Conservation (phyloP, 2,888 invertebrate genomes). For the Ecdyonurus torrentis region DNA sequence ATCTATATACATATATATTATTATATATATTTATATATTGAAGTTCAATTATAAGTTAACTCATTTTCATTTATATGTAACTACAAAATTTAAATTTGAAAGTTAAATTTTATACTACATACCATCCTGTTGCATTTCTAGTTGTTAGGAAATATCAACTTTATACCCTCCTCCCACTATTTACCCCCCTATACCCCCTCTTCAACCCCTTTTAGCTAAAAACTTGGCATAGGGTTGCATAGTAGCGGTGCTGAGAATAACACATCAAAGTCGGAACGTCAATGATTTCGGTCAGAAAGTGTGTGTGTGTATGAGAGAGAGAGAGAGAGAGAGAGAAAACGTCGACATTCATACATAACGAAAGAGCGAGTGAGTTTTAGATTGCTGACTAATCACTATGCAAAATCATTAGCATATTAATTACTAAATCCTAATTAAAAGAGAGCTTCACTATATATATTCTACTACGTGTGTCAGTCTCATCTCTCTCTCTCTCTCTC, state of each 20-base stretch:
- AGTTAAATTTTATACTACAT: background rate
- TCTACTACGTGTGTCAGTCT: no score
- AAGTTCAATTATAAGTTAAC: background rate
- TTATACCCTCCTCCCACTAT: background rate
- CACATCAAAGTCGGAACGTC: background rate
- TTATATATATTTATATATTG: background rate
- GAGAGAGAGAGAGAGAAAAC: background rate
- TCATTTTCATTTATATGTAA: background rate
- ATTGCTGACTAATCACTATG: background rate
- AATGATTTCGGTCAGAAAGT: background rate
- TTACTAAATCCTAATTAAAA: background rate
- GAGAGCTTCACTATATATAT: no score
- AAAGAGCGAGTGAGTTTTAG: background rate
- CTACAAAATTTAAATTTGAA: background rate
- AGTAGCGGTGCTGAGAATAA: background rate
- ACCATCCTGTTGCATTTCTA: background rate
- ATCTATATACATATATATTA: no score
- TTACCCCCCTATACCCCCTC: background rate
- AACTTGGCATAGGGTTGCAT: background rate
- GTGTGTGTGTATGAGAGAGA: background rate
- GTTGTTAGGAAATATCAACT: background rate
- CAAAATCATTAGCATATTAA: background rate
- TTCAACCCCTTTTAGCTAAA: no score
- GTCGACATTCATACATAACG: background rate
- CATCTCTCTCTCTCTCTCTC: no score